Conservation (phyloP, 2,888 invertebrate species). For the Drosophila affinis region DNA sequence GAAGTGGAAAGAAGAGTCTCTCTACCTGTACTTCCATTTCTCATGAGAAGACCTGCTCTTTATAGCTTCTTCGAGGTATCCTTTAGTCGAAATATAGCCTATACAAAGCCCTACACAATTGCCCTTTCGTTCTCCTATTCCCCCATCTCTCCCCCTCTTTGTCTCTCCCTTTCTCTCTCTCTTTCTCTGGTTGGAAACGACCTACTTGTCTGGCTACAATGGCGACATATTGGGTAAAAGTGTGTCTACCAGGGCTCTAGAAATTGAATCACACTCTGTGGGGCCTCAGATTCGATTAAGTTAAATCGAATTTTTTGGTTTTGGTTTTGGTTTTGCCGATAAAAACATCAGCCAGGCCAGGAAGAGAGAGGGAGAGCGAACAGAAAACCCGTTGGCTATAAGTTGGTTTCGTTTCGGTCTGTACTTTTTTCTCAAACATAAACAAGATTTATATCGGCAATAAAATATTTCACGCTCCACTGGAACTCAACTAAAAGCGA, state of each 20-base stretch:
- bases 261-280: slow-evolving; percentile 61
- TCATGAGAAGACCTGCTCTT: background rate
- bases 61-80: background rate
- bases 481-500: slow-evolving; percentile 53
- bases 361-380: slow-evolving; percentile 8
- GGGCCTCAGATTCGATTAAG: slow-evolving; percentile 60
- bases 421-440: slow-evolving; percentile 51
- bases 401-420: slow-evolving; percentile 10
- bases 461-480: slow-evolving; percentile 73
- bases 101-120: background rate
- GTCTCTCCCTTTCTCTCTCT: background rate
- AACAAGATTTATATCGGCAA: slow-evolving; percentile 75
- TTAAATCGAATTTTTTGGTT: slow-evolving; percentile 65
- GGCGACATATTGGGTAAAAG: slow-evolving; percentile 63
- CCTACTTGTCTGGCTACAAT: slow-evolving; percentile 38
- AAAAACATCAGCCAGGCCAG: slow-evolving; percentile 50
- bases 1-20: background rate
- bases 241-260: slow-evolving; percentile 56
- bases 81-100: background rate
- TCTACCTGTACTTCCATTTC: background rate
- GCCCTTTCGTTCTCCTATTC: background rate
- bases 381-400: slow-evolving; percentile 13
- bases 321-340: slow-evolving; percentile 46
- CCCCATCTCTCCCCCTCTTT: background rate
- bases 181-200: slow-evolving; percentile 1